These are phyloP conservation scores for Babyrousa celebensis DNA, from an alignment of 2,797 vertebrate species.

Conservation along the genomic window DNA sequence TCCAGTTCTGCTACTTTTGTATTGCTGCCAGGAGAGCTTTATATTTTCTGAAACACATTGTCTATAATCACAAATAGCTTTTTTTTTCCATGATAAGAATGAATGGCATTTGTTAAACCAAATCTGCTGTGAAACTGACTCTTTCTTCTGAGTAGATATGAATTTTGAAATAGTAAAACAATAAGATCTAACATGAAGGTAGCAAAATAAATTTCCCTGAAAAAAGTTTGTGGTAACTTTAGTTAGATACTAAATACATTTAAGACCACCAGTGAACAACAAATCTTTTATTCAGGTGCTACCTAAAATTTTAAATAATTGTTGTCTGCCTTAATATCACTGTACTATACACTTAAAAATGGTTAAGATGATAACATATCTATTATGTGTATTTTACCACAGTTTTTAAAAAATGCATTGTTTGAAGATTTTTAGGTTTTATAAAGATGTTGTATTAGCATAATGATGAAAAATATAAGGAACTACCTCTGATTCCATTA, in stretches of 20 bases:
- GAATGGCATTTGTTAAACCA: neutral
- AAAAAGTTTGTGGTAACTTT: slow-evolving; percentile 51
- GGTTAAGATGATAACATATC: neutral
- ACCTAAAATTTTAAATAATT: neutral
- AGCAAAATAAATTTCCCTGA: neutral
- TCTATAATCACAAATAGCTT: neutral
- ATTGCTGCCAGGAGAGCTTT: slow-evolving; percentile 9
- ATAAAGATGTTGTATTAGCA: neutral
- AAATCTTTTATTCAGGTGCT: slow-evolving; percentile 27
- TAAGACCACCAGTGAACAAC: neutral
- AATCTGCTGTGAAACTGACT: slow-evolving; percentile 22
- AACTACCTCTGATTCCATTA: neutral
- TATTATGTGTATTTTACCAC: neutral
- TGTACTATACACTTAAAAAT: neutral
- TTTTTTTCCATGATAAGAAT: neutral
- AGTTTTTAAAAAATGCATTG: neutral
- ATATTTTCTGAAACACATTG: neutral
- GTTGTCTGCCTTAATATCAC: neutral
- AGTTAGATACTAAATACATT: neutral
- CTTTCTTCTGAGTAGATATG: slow-evolving; percentile 8
- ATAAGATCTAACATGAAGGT: neutral
- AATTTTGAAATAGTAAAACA: slow-evolving; percentile 62
- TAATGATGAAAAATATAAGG: neutral
- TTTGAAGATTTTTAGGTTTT: slow-evolving; percentile 32
- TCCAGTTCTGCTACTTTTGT: slow-evolving; percentile 43